Evolutionary conservation across 37 sponge, comb jelly and placozoan species (phyloP).

Genomic region (Dysidea cf. avara): DNA sequence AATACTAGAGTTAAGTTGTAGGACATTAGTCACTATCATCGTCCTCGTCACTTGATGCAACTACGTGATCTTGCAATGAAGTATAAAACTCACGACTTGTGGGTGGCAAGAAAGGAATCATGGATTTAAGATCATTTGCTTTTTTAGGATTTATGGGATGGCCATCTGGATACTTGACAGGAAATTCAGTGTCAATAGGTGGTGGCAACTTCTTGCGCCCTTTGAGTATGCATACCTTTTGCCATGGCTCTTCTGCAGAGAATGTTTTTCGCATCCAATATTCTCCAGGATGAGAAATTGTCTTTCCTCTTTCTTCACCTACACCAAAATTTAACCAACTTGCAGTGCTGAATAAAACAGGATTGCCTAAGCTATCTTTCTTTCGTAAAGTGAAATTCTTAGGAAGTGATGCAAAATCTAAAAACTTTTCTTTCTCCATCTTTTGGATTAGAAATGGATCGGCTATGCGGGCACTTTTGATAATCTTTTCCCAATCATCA

Average conservation of each 20-base stretch:
- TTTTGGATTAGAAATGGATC: slow-evolving; percentile 2
- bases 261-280: slow-evolving; percentile 30
- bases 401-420: slow-evolving; percentile 7
- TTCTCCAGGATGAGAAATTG: slow-evolving; percentile 46
- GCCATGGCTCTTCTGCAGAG: slow-evolving; percentile 25
- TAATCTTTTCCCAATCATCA: slow-evolving; percentile 28
- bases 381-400: slow-evolving; percentile 12
- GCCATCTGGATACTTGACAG: slow-evolving; percentile 20
- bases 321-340: slow-evolving; percentile 34
- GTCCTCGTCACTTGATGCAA: not conserved
- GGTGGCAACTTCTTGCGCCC: slow-evolving; percentile 33
- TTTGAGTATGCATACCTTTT: slow-evolving; percentile 38
- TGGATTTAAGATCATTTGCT: slow-evolving; percentile 32
- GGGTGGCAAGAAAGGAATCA: slow-evolving; percentile 39
- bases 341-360: slow-evolving; percentile 32
- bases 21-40: not conserved
- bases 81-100: slow-evolving; percentile 5
- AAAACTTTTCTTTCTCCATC: slow-evolving; percentile 3
- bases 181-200: slow-evolving; percentile 8
- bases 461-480: slow-evolving; percentile 6
- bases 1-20: no score
- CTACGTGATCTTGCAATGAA: slow-evolving; percentile 6
- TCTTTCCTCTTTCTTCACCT: slow-evolving; percentile 17
- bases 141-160: slow-evolving; percentile 51
- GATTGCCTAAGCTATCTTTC: slow-evolving; percentile 11